phyloP scores from a whole-genome alignment of 2,797 vertebrate species.

The Anniella stebbinsi region DNA sequence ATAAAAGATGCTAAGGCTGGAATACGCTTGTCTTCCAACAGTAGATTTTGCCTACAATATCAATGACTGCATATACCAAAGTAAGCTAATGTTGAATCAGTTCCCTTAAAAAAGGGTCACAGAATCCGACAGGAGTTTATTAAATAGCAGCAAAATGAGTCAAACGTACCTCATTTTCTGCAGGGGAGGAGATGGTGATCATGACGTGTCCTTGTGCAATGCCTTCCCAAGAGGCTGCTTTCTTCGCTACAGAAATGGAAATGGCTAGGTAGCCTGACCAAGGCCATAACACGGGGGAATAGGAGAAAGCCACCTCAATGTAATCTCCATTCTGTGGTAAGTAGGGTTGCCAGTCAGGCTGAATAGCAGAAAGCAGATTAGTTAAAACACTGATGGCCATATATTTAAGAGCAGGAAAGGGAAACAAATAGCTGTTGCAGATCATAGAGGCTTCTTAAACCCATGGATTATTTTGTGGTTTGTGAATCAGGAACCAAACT shows the following conservation, averaged over 20 bases:
- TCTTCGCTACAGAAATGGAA: slow-evolving; percentile 98
- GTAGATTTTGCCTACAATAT: neutral
- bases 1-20: neutral
- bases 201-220: slow-evolving; percentile 96
- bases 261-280: slow-evolving; percentile 97
- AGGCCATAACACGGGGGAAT: slow-evolving; percentile 94
- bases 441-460: too few species aligned
- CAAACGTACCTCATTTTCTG: slow-evolving; percentile 88
- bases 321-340: slow-evolving; percentile 96
- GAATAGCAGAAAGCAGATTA: slow-evolving; percentile 35
- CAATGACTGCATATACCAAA: neutral
- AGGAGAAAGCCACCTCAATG: slow-evolving; percentile 95
- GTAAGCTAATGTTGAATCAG: too few species aligned
- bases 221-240: slow-evolving; percentile 97
- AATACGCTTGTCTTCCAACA: neutral
- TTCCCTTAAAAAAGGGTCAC: neutral
- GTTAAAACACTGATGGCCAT: neutral
- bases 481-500: neutral
- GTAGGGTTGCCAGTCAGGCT: slow-evolving; percentile 99
- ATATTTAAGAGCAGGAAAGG: neutral
- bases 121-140: rapidly evolving
- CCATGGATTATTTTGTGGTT: neutral
- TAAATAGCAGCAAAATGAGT: neutral
- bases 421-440: neutral
- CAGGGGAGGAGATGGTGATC: slow-evolving; percentile 93